Conservation (phyloP, 37 sponge, comb jelly and placozoan species). For the Dysidea cf. avara region DNA sequence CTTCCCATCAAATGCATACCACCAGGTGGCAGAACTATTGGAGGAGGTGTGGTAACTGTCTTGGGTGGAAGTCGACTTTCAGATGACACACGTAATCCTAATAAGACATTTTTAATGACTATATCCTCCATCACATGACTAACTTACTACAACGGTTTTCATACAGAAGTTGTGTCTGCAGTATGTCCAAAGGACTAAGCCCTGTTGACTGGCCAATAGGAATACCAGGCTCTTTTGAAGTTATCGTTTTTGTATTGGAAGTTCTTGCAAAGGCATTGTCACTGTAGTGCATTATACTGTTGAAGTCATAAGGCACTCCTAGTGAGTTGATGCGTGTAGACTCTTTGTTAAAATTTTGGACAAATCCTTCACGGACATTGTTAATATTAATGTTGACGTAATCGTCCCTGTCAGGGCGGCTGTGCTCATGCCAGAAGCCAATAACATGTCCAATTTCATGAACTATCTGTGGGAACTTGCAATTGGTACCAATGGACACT, state of each 20-base stretch:
- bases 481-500: too few relatives aligned
- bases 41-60: too few relatives aligned
- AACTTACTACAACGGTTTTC: constrained; percentile 49
- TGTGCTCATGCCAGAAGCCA: constrained; percentile 46
- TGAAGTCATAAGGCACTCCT: constrained; percentile 79
- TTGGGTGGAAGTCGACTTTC: not conserved
- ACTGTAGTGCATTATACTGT: constrained; percentile 84
- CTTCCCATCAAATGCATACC: not conserved
- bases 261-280: constrained; percentile 3
- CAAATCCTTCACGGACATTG: constrained; percentile 4
- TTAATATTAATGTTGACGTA: constrained; percentile 5
- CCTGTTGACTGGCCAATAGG: constrained; percentile 51
- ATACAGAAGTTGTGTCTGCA: constrained; percentile 70
- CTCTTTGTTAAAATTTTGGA: constrained; percentile 43
- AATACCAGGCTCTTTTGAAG: constrained; percentile 37
- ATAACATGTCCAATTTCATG: constrained; percentile 41
- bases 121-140: not conserved
- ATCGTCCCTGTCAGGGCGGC: constrained; percentile 18
- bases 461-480: too few relatives aligned
- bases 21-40: too few relatives aligned
- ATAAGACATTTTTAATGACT: not conserved
- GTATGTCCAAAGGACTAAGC: constrained; percentile 57
- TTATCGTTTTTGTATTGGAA: constrained; percentile 41
- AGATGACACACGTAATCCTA: not conserved
- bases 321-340: constrained; percentile 38